phyloP scores from a whole-genome alignment of 1,140 invertebrate species.

The Drosophila ironensis region DNA sequence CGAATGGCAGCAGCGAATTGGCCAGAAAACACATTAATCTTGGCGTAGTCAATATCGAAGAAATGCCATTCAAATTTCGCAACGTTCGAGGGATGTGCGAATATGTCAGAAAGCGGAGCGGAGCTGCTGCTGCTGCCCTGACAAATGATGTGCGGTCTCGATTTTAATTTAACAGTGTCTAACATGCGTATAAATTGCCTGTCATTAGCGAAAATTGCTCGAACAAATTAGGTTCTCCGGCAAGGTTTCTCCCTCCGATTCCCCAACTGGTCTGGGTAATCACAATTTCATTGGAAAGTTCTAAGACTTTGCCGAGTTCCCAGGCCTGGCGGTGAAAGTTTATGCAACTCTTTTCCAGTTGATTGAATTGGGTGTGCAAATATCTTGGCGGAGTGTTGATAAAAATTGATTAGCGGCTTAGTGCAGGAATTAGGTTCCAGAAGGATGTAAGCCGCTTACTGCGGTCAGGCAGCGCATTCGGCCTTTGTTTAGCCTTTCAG shows the following conservation, averaged over 20 bases:
- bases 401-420: conserved; percentile 31
- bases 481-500: conserved; percentile 9
- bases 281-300: no score
- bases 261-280: no score
- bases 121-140: conserved; percentile 36
- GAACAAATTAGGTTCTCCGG: not conserved
- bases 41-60: conserved; percentile 32
- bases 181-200: conserved; percentile 50
- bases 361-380: conserved; percentile 24
- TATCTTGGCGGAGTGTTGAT: conserved; percentile 23
- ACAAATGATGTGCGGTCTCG: conserved; percentile 51
- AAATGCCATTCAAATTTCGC: conserved; percentile 53
- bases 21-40: conserved; percentile 51
- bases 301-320: no score
- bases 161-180: conserved; percentile 55
- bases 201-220: conserved; percentile 58
- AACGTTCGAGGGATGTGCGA: conserved; percentile 3
- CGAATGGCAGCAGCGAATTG: conserved; percentile 7
- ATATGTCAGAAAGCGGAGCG: not conserved
- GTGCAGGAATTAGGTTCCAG: conserved; percentile 21
- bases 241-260: no score
- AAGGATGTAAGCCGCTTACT: conserved; percentile 27
- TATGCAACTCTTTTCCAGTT: conserved; percentile 35
- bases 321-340: no score
- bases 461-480: conserved; percentile 13